phyloP scores from a whole-genome alignment of 2,113 vertebrate species.

The Tyrannus savana region DNA sequence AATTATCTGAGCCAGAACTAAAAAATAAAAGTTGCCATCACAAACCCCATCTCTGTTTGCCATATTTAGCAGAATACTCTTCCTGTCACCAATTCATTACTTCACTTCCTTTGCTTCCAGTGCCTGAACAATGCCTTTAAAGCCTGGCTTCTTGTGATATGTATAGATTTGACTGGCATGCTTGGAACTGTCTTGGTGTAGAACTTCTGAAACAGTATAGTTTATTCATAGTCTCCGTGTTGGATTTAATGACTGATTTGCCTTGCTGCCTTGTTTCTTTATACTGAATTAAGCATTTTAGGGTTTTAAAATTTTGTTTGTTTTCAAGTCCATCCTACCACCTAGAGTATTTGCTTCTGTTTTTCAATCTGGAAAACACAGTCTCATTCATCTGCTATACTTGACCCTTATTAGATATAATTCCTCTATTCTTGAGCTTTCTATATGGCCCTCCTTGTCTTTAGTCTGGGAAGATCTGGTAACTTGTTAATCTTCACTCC shows the following conservation, averaged over 20 bases:
- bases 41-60: not conserved
- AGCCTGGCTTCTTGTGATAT: not conserved
- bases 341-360: not conserved
- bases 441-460: not conserved
- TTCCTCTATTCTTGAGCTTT: not conserved
- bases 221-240: not conserved
- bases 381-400: not conserved
- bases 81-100: not conserved
- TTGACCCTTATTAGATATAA: not conserved
- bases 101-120: not conserved
- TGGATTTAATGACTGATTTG: not conserved
- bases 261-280: not conserved
- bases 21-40: not conserved
- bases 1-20: not conserved
- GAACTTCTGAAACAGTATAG: not conserved
- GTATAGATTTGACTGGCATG: not conserved
- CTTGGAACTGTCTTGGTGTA: not conserved
- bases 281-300: not conserved
- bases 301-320: not conserved
- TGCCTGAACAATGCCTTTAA: not conserved
- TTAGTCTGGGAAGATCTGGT: not conserved
- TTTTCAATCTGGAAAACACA: not conserved
- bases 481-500: not conserved
- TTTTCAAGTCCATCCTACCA: not conserved
- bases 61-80: not conserved